These are phyloP conservation scores for Stegostoma tigrinum DNA, from an alignment of 2,113 vertebrate genomes.

Conservation along the genomic window DNA sequence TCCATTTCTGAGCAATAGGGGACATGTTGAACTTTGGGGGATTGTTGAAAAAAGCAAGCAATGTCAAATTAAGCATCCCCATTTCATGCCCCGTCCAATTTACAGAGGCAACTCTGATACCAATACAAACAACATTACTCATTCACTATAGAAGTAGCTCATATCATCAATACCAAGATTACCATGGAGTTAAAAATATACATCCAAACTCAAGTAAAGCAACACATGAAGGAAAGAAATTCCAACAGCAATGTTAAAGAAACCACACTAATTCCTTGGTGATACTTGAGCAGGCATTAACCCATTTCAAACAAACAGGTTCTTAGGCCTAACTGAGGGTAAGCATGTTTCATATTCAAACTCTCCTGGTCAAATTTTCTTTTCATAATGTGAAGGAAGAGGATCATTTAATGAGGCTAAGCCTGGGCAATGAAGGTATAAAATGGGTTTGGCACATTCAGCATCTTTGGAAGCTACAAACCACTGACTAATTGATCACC, in stretches of 20 bases:
- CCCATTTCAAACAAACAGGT: not conserved
- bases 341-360: not conserved
- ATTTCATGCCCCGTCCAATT: not conserved
- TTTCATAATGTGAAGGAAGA: not conserved
- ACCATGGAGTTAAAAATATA: not conserved
- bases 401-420: not conserved
- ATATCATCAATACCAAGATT: not conserved
- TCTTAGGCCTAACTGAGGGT: not conserved
- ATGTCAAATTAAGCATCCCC: not conserved
- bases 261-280: not conserved
- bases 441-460: not conserved
- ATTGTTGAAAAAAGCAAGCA: not conserved
- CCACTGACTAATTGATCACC: not conserved
- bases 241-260: not conserved
- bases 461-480: not conserved
- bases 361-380: not conserved
- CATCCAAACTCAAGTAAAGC: not conserved
- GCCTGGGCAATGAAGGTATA: not conserved
- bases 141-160: not conserved
- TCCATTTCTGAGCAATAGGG: not conserved
- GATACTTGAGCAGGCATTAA: not conserved
- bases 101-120: not conserved
- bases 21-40: not conserved
- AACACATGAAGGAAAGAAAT: not conserved
- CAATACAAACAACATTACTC: not conserved